Base-by-base conservation (phyloP, 2,797 vertebrate species). In the Taeniopygia guttata region DNA sequence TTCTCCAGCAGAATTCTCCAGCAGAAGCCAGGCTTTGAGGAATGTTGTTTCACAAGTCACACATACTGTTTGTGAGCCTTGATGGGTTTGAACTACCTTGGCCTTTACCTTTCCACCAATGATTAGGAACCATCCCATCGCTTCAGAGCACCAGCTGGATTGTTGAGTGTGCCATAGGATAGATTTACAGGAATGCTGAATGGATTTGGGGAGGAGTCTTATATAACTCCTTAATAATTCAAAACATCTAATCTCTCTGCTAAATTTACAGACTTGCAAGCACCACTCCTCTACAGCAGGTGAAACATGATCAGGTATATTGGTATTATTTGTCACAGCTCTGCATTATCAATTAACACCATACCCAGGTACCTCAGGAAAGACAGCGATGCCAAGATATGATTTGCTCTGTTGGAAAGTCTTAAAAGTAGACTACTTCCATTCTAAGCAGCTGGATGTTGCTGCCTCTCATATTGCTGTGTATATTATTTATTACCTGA, bases 401-500 rank as follows among this genome's bases (percentile, higher is more conserved):
- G 72, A 66, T 86, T 87, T 89, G 86, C 38, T 78, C n/a, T 4
- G 3, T 8, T 80, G 34, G 14, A 74, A 89, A 79, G 10, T 48
- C 63, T 87, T 76, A n/a, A 82, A 84, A 86, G 51, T 26, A 90
- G 42, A n/a, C 46, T 59, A 13, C 43, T 40, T 88, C 23, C 40
- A 48, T 73, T 88, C 42, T 63, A 51, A 54, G 43, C 26, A 87
- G 51, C 34, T 90, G 51, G 48, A 58, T 88, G 75, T 92, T 90
- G 43, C 84, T 95, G 73, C 60, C 83, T 91, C 66, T 93, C 87
- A 30, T 67, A 73, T 90, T 93, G 67, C 66, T 84, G 29, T 66
- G 83, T 91, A 73, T 88, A 88, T 95, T 93, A 94, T 94, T 95
- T 93, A 92, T 94, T 88, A 89, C 73, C 58, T 88, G 32, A 78